These are phyloP conservation scores for Ceuthmochares aereus DNA, from an alignment of 2,113 vertebrate genomes.

Conservation along the genomic window DNA sequence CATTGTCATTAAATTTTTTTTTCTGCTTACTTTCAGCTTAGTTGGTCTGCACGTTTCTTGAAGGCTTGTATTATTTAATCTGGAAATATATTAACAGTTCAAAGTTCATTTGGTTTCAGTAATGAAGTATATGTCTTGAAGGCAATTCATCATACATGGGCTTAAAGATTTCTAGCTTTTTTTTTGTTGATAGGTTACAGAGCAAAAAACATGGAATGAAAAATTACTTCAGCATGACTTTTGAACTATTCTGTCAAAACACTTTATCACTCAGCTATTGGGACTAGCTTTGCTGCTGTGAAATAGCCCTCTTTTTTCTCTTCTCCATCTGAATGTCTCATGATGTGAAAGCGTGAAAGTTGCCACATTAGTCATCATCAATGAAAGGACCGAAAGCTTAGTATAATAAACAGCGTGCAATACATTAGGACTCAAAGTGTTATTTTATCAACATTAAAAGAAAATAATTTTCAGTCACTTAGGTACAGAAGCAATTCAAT, in stretches of 20 bases:
- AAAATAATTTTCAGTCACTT: background rate
- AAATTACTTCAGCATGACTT: conserved; percentile 26
- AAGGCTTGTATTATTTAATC: conserved; percentile 14
- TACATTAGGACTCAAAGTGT: background rate
- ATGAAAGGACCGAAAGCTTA: background rate
- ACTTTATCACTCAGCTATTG: background rate
- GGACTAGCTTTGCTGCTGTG: background rate
- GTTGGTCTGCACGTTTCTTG: conserved; percentile 8
- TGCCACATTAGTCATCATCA: background rate
- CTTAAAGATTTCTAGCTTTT: conserved; percentile 47
- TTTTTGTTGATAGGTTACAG: conserved; percentile 9
- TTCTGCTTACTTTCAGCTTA: conserved; percentile 47
- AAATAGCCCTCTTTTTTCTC: background rate
- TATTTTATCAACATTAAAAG: background rate
- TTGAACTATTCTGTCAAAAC: conserved; percentile 18
- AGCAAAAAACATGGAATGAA: conserved; percentile 38
- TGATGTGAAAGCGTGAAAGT: background rate
- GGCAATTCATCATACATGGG: conserved; percentile 34
- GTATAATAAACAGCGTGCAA: background rate
- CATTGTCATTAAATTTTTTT: conserved; percentile 7
- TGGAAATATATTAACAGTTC: conserved; percentile 32
- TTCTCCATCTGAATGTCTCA: background rate
- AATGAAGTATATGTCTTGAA: conserved; percentile 5
- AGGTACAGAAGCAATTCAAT: background rate
- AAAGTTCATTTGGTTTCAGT: conserved; percentile 11